Evolutionary conservation across 2,113 vertebrate species (phyloP), one percentile per base, ranked within the genome.

Genomic region (Sporophila hypoxantha): DNA sequence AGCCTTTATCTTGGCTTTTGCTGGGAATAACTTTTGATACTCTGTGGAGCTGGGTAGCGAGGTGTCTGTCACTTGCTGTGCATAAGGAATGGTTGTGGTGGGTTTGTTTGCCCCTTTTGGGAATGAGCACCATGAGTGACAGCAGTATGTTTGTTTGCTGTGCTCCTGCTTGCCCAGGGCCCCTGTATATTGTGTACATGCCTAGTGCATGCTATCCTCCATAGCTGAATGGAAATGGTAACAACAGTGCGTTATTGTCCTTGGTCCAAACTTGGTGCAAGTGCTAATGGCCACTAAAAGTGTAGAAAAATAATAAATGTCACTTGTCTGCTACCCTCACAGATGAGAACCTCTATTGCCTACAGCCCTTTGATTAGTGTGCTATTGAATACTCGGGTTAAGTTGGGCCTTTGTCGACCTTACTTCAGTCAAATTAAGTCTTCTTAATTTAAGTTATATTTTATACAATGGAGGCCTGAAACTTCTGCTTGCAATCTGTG

Each of bases 41-140:
- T 62, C 37, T 21, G 5, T n/a, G 21, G 18, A 55, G 4, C 21
- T 76, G 22, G 2, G 1, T 2, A 2, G 5, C 0, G 1, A 76
- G 46, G n/a, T 44, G 7, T 17, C 14, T 79, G 10, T 41, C 5
- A 1, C 21, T 41, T 82, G 29, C 13, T 68, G 10, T 17, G 20
- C 8, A 6, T 3, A 16, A 32, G 6, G 14, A 7, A 9, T 42
- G 19, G 27, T 3, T 52, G 19, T 30, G 66, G 32, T 30, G 34
- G 6, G 14, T 37, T 80, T 1, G 0, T 62, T 50, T 62, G 42
- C 5, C 1, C 1, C 16, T 82, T 85, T 46, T 25, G 41, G 7
- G 5, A 42, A 4, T 22, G 18, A 55, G 22, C 5, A 3, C 27
- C 32, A 20, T 7, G 29, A 49, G 15, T 44, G 37, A 46, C 14